A percentile compares a stretch with the other conserved stretches of the same genome.
Evolutionary conservation across 2,797 vertebrate genomes (phyloP).

Genomic region (Gymnothorax javanicus): DNA sequence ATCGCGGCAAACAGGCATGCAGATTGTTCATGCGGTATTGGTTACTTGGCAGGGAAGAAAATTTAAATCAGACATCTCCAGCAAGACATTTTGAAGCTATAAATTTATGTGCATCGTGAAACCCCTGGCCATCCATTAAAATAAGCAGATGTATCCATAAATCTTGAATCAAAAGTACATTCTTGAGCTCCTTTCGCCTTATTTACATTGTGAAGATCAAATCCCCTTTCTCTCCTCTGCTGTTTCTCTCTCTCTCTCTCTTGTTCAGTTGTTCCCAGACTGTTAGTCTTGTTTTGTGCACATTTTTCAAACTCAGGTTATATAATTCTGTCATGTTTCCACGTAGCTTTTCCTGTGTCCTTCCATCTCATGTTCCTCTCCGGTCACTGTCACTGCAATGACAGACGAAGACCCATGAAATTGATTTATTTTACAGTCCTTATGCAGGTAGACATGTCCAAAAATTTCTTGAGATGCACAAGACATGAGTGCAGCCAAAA

Average conservation of each 20-base stretch:
- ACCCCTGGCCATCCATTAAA: neutral
- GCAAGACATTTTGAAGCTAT: neutral
- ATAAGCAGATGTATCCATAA: neutral
- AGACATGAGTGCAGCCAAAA: neutral
- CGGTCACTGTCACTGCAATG: neutral
- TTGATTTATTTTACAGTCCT: neutral
- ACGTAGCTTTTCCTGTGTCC: neutral
- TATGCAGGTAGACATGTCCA: too few species aligned
- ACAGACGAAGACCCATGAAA: neutral
- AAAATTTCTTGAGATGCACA: neutral
- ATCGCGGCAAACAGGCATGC: neutral
- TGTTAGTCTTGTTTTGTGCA: neutral
- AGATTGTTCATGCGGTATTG: neutral
- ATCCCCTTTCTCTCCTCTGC: neutral
- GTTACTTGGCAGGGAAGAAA: neutral
- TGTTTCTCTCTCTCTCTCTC: neutral
- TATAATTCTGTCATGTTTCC: neutral
- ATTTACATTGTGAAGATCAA: neutral
- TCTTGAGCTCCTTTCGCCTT: neutral
- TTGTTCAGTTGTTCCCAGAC: neutral
- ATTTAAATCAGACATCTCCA: constrained; percentile 15
- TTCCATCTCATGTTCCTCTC: too few species aligned
- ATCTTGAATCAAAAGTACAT: neutral
- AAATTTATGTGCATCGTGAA: neutral
- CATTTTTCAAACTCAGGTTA: neutral